Conservation (phyloP, 2,113 vertebrate genomes). For the Zosterops pallidus region DNA sequence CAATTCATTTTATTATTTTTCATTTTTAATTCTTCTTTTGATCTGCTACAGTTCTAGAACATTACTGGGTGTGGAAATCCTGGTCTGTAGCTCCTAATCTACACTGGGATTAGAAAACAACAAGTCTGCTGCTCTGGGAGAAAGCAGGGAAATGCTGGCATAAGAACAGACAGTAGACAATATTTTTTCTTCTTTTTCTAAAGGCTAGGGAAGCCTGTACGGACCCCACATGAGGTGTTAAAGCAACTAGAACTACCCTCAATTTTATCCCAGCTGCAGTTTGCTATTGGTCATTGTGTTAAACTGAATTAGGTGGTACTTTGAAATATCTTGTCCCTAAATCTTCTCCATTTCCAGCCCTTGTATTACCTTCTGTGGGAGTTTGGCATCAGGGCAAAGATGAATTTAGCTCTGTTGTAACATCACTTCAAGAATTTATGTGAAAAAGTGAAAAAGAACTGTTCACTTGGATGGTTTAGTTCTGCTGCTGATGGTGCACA, state of each 20-base stretch:
- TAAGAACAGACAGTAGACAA: not conserved
- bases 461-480: not conserved
- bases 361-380: not conserved
- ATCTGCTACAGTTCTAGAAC: not conserved
- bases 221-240: not conserved
- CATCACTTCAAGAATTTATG: not conserved
- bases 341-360: not conserved
- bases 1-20: not conserved
- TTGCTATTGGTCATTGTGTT: not conserved
- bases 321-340: not conserved
- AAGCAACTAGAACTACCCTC: not conserved
- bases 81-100: not conserved
- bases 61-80: not conserved
- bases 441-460: not conserved
- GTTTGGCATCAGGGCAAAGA: not conserved
- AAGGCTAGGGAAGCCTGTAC: not conserved
- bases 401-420: not conserved
- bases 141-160: not conserved
- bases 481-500: not conserved
- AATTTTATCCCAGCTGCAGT: not conserved
- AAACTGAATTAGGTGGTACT: not conserved
- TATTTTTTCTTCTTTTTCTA: not conserved
- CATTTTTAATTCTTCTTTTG: not conserved
- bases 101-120: not conserved
- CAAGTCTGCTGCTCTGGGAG: not conserved